These are phyloP conservation scores for Telmatochromis sp. DNA, from an alignment of 2,113 vertebrate genomes.

Conservation along the genomic window DNA sequence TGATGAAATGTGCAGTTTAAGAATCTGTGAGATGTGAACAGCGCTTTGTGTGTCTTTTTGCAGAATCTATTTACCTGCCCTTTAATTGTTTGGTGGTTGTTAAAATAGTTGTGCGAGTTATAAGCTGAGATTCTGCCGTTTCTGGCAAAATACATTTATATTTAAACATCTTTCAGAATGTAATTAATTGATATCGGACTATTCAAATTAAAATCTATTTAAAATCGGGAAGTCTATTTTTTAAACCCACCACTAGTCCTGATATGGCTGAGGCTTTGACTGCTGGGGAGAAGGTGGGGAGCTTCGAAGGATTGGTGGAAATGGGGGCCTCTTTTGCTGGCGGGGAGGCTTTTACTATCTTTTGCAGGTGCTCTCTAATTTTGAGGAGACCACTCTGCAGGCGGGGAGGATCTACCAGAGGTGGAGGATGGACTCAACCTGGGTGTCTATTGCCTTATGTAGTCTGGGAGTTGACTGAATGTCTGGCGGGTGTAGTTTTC, in stretches of 20 bases:
- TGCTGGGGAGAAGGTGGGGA: background rate
- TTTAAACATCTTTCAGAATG: background rate
- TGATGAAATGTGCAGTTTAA: background rate
- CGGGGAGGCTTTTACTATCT: background rate
- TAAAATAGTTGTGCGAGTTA: background rate
- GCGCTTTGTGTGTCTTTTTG: background rate
- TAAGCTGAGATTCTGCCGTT: background rate
- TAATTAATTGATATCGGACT: background rate
- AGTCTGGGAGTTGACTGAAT: background rate
- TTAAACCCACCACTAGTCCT: background rate
- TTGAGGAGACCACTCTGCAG: background rate
- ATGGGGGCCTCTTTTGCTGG: background rate
- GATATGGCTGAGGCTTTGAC: background rate
- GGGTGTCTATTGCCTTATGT: background rate
- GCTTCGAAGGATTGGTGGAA: background rate
- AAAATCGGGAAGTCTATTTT: accelerated
- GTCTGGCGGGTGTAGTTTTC: background rate
- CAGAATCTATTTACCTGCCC: background rate
- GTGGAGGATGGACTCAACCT: background rate
- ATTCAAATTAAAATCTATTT: background rate
- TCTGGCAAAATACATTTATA: background rate
- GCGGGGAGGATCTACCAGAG: background rate
- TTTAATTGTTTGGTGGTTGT: background rate
- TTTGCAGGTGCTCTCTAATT: background rate
- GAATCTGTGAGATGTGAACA: background rate